Evolutionary conservation across 2,113 vertebrate genomes (phyloP), one percentile per base, ranked within the genome.

Genomic region (Australoheros scitulus): DNA sequence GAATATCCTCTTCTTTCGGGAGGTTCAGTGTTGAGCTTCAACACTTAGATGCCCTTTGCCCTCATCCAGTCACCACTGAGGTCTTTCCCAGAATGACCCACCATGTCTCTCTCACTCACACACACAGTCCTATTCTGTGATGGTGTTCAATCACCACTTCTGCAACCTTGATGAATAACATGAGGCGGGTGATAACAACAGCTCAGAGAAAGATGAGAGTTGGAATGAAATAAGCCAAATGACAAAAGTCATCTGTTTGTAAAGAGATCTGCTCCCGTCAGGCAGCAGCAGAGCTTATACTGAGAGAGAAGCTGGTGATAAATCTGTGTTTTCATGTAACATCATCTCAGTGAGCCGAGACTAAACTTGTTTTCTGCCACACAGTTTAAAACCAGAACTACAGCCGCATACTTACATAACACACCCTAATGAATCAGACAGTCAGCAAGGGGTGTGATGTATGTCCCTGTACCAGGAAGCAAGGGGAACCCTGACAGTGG

Each of bases 1-100:
- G 76, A 75, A 75, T 56, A 90, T 84, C 85, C 81, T 84, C 80
- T 91, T 90, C 86, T 91, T 91, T 89, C 88, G 50, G 61, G 79
- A 80, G 83, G 88, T 88, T 89, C 83, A 82, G 86, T 26, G 6
- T 41, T 43, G 77, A 59, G 38, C 86, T 65, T 83, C 87, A 77
- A 82, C 88, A 75, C 85, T 82, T 78, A 5, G 5, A 10, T 58
- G 77, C 10, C 74, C 82, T 83, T 20, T 81, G 55, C 6, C 43
- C 81, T n/a, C 29, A 18, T 77, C 70, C 76, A 22, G 61, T 92
- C 58, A 60, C 11, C 87, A 61, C 26, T 26, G 26, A 26, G 26
- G 26, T 26, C 26, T 26, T 47, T 92, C 88, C 84, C 81, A 84
- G 87, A 89, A 89, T 20, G 47, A 36, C 22, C 22, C 59, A 2